Conservation (phyloP, 1,140 invertebrate genomes). For the Formica exsecta region DNA sequence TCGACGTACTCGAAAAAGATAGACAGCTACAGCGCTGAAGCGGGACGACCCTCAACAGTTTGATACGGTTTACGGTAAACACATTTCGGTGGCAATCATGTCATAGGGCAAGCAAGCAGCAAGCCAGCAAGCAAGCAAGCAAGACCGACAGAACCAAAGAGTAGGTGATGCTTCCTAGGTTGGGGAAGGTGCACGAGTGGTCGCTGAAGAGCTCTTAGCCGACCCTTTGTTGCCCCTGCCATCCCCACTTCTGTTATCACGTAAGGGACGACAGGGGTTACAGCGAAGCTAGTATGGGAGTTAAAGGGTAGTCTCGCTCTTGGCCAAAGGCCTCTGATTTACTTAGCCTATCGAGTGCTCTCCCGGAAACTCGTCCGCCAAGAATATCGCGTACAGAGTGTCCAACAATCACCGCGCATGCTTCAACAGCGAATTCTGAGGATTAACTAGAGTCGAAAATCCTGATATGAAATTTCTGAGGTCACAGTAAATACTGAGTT, state of each 20-base stretch:
- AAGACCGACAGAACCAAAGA: slow-evolving; percentile 68
- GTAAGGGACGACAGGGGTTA: slow-evolving; percentile 25
- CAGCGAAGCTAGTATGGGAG: slow-evolving; percentile 23
- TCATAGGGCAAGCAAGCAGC: slow-evolving; percentile 79
- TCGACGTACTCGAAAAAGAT: slow-evolving; percentile 72
- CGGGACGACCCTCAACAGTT: slow-evolving; percentile 78
- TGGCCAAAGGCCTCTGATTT: slow-evolving; percentile 84
- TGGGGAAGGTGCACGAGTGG: slow-evolving; percentile 81
- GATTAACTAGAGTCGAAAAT: neutral
- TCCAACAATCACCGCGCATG: neutral
- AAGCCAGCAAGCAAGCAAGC: slow-evolving; percentile 57
- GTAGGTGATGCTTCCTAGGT: slow-evolving; percentile 80
- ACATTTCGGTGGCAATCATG: slow-evolving; percentile 85
- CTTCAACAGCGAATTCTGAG: neutral
- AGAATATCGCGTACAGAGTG: slow-evolving; percentile 70
- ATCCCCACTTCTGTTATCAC: slow-evolving; percentile 58
- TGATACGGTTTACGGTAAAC: slow-evolving; percentile 85
- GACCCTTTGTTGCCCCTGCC: slow-evolving; percentile 83
- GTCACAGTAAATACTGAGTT: neutral
- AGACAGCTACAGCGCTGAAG: slow-evolving; percentile 64
- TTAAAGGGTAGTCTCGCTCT: slow-evolving; percentile 69
- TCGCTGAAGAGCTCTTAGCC: slow-evolving; percentile 83
- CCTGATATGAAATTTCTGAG: neutral
- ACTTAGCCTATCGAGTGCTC: slow-evolving; percentile 83
- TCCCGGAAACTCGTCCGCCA: slow-evolving; percentile 78